Evolutionary conservation across 2,888 invertebrate species (phyloP).

Genomic region (Drosophila atroscutellata): DNA sequence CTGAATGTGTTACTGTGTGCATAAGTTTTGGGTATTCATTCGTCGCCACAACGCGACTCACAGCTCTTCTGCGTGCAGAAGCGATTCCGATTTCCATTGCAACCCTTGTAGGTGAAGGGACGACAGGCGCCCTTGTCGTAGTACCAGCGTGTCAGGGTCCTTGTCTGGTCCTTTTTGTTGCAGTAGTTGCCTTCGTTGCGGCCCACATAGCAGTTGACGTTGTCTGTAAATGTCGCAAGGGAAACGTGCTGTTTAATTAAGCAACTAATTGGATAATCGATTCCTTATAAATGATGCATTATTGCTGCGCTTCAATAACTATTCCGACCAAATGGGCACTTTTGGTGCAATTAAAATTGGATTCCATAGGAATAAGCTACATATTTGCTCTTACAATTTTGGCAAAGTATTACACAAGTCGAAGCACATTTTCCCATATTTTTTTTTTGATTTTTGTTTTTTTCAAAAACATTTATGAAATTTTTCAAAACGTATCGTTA

Average conservation of each 20-base stretch:
- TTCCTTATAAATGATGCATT: slow-evolving; percentile 25
- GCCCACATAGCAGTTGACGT: slow-evolving; percentile 80
- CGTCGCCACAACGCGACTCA: slow-evolving; percentile 89
- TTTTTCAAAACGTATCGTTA: not conserved
- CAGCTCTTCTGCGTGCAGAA: slow-evolving; percentile 91
- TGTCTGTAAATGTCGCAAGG: slow-evolving; percentile 63
- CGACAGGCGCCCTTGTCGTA: slow-evolving; percentile 89
- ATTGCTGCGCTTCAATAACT: slow-evolving; percentile 12
- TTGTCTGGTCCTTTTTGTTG: slow-evolving; percentile 76
- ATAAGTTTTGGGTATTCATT: slow-evolving; percentile 27
- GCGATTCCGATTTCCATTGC: slow-evolving; percentile 91
- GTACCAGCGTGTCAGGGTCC: slow-evolving; percentile 87
- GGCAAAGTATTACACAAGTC: slow-evolving; percentile 43
- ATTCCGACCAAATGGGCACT: slow-evolving; percentile 5
- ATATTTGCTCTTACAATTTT: slow-evolving; percentile 37
- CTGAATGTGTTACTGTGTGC: slow-evolving; percentile 17
- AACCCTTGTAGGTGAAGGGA: slow-evolving; percentile 90
- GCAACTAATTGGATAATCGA: slow-evolving; percentile 45
- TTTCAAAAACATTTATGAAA: not conserved
- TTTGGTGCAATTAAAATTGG: slow-evolving; percentile 39
- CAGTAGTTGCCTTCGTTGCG: slow-evolving; percentile 80
- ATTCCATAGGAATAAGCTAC: slow-evolving; percentile 3
- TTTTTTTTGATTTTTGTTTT: not conserved
- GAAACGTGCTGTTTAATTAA: slow-evolving; percentile 24
- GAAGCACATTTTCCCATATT: slow-evolving; percentile 11